phyloP scores from a whole-genome alignment of 2,113 vertebrate species.

The Myrmophylax atrothorax region DNA sequence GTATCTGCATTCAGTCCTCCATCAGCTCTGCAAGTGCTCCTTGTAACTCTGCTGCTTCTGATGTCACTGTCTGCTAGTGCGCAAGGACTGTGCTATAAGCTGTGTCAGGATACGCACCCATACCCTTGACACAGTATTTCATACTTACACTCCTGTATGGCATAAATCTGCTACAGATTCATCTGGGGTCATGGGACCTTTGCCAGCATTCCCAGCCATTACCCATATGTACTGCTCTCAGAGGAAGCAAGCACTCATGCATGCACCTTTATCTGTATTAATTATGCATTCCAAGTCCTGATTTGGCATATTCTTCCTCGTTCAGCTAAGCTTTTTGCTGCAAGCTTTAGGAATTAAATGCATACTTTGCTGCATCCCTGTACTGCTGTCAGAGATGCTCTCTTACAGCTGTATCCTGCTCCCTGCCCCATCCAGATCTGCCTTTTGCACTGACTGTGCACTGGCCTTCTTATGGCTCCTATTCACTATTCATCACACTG shows the following conservation, averaged over 20 bases:
- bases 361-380: not conserved
- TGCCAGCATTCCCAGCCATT: not conserved
- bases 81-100: not conserved
- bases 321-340: not conserved
- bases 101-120: no score
- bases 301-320: not conserved
- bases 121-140: not conserved
- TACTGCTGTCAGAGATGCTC: not conserved
- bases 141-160: not conserved
- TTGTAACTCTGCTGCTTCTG: not conserved
- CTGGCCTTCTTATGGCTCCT: not conserved
- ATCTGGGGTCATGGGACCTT: not conserved
- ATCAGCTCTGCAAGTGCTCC: not conserved
- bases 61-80: not conserved
- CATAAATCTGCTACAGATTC: not conserved
- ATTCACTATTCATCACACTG: not conserved
- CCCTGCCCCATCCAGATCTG: not conserved
- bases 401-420: not conserved
- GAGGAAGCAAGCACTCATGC: not conserved
- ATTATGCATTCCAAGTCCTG: not conserved
- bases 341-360: not conserved
- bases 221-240: not conserved
- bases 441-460: accelerated
- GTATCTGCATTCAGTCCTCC: not conserved
- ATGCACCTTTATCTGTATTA: not conserved